Evolutionary conservation across 2,797 vertebrate species (phyloP).

Genomic region (Acanthurus lineatus): DNA sequence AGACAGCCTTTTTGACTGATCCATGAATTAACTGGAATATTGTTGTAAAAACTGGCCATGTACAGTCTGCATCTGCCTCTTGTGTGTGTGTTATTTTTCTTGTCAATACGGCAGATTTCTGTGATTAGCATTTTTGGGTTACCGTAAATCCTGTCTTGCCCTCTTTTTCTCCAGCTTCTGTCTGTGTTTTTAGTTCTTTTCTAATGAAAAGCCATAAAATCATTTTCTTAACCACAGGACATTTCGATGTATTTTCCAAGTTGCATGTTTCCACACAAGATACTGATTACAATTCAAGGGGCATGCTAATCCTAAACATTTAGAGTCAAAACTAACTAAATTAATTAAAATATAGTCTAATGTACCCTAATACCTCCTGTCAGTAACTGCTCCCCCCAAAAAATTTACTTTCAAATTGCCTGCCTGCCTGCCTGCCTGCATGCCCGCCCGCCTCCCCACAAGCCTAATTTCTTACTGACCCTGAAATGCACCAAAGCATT

Average conservation of each 20-base stretch:
- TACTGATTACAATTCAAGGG: background rate
- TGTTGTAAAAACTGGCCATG: background rate
- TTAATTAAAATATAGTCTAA: conserved; percentile 10
- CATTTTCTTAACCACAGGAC: conserved; percentile 3
- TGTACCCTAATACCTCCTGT: background rate
- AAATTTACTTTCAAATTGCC: background rate
- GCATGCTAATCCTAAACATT: background rate
- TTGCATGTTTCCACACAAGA: conserved; percentile 2
- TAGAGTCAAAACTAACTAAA: background rate
- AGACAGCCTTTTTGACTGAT: background rate
- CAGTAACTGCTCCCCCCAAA: background rate
- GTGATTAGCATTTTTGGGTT: background rate
- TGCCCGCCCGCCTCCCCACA: too few species aligned
- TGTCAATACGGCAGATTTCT: too few species aligned
- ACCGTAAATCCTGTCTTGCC: background rate
- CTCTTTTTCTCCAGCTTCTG: conserved; percentile 1
- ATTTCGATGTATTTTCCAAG: background rate
- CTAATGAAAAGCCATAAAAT: background rate
- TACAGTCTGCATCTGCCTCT: background rate
- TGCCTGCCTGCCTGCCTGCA: background rate
- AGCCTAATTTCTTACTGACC: conserved; percentile 18
- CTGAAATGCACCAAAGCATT: conserved; percentile 31
- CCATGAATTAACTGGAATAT: background rate
- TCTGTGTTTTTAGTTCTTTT: background rate
- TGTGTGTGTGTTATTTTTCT: too few species aligned